Conservation (phyloP, 2,888 invertebrate species). For the Pycnomerus fuliginosus region DNA sequence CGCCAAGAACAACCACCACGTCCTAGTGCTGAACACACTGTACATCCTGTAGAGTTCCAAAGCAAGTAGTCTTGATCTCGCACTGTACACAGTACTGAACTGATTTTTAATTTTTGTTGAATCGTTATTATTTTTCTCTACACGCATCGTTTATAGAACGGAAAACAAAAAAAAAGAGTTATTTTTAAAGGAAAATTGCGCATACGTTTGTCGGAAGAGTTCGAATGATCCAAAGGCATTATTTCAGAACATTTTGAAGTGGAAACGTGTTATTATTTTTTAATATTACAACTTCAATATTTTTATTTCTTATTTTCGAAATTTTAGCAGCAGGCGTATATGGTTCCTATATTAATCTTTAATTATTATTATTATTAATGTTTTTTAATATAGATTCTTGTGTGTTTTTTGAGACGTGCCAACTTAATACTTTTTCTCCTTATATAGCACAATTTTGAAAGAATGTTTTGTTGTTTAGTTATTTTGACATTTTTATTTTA, state of each 20-base stretch:
- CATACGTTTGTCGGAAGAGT: conserved; percentile 28
- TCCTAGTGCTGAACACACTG: conserved; percentile 91
- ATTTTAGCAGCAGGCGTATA: conserved; percentile 44
- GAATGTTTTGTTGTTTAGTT: conserved; percentile 33
- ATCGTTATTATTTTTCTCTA: conserved; percentile 24
- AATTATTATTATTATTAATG: too few species aligned
- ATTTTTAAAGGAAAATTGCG: too few species aligned
- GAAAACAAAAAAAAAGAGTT: too few species aligned
- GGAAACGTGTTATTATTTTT: conserved; percentile 19
- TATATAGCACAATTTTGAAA: conserved; percentile 11
- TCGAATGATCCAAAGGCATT: conserved; percentile 34
- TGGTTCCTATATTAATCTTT: too few species aligned
- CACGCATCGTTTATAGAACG: conserved; percentile 9
- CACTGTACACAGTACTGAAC: conserved; percentile 52
- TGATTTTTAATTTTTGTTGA: conserved; percentile 47
- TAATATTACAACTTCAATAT: conserved; percentile 26
- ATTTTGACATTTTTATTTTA: conserved; percentile 22
- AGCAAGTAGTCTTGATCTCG: conserved; percentile 54
- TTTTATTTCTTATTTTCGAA: conserved; percentile 34
- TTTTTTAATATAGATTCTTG: conserved; percentile 33
- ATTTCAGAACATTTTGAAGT: conserved; percentile 24
- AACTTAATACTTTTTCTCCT: conserved; percentile 26
- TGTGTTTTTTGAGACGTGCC: conserved; percentile 36
- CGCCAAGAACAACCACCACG: conserved; percentile 99
- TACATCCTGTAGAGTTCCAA: conserved; percentile 78